A percentile compares a stretch with the other conserved stretches of the same genome.
Conservation (phyloP, 2,797 vertebrate species). For the Syncerus caffer region DNA sequence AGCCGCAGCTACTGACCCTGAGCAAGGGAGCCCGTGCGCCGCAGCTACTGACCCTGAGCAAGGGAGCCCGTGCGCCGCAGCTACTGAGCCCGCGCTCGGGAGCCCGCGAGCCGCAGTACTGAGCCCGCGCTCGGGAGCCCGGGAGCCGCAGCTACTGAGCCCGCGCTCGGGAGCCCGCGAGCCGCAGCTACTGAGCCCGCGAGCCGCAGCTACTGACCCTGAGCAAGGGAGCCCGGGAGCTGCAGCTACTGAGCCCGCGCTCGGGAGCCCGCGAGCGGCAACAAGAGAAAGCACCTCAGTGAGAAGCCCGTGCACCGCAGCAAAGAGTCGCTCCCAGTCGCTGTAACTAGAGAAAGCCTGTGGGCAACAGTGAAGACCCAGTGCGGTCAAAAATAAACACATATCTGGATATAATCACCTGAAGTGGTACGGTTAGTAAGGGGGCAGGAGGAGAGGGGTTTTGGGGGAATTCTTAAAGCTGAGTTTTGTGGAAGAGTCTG, state of each 20-base stretch:
- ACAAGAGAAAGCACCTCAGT: background rate
- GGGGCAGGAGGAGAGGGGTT: background rate
- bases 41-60: too few relatives aligned
- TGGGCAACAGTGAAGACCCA: background rate
- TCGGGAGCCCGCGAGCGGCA: rapidly evolving
- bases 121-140: too few relatives aligned
- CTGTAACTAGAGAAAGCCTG: background rate
- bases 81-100: too few relatives aligned
- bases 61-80: rapidly evolving
- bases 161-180: rapidly evolving
- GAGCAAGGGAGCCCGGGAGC: too few relatives aligned
- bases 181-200: too few relatives aligned
- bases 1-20: background rate
- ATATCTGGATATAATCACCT: background rate
- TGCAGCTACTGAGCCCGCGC: background rate
- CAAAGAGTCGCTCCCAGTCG: background rate
- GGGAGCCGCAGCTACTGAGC: too few relatives aligned
- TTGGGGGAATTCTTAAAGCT: background rate
- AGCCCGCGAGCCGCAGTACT: too few relatives aligned
- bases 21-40: rapidly evolving
- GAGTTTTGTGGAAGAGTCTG: background rate
- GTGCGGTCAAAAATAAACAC: too few relatives aligned
- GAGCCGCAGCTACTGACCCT: too few relatives aligned
- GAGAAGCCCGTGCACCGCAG: background rate
- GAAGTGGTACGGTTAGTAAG: background rate